A percentile compares a stretch with the other conserved stretches of the same genome.
Evolutionary conservation across 2,113 vertebrate genomes (phyloP).

Genomic region (Camelus bactrianus): DNA sequence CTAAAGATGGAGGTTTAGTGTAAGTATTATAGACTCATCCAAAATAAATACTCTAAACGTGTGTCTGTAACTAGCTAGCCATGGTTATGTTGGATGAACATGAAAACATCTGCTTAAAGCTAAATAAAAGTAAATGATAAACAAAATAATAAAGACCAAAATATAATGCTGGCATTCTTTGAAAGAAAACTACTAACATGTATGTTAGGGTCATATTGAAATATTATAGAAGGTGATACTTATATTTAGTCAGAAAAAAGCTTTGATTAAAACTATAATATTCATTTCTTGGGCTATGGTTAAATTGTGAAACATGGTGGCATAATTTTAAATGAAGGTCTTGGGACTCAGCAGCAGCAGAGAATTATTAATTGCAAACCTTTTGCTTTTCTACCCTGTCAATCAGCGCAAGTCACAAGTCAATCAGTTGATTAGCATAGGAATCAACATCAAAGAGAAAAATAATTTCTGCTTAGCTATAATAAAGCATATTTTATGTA

Average conservation of each 20-base stretch:
- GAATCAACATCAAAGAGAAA: slow-evolving; percentile 18
- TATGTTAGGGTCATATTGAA: not conserved
- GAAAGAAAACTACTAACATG: not conserved
- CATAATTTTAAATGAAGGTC: slow-evolving; percentile 56
- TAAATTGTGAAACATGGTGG: not conserved
- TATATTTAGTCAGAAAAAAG: not conserved
- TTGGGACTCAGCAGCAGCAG: not conserved
- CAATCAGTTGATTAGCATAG: not conserved
- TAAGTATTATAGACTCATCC: not conserved
- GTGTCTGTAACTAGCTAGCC: not conserved
- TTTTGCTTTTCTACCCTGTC: slow-evolving; percentile 2
- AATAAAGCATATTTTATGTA: not conserved
- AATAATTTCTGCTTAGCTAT: not conserved
- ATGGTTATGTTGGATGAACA: not conserved
- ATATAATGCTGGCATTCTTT: not conserved
- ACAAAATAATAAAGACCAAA: not conserved
- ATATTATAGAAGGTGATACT: not conserved
- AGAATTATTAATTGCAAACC: slow-evolving; percentile 66
- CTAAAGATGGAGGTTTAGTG: not conserved
- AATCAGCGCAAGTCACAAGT: slow-evolving; percentile 22
- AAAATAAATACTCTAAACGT: not conserved
- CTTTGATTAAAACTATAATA: slow-evolving; percentile 41
- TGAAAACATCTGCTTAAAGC: not conserved
- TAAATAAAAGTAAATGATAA: not conserved
- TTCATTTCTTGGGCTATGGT: slow-evolving; percentile 2